phyloP scores from a whole-genome alignment of 2,113 vertebrate genomes.

The Dryoscopus gambensis region DNA sequence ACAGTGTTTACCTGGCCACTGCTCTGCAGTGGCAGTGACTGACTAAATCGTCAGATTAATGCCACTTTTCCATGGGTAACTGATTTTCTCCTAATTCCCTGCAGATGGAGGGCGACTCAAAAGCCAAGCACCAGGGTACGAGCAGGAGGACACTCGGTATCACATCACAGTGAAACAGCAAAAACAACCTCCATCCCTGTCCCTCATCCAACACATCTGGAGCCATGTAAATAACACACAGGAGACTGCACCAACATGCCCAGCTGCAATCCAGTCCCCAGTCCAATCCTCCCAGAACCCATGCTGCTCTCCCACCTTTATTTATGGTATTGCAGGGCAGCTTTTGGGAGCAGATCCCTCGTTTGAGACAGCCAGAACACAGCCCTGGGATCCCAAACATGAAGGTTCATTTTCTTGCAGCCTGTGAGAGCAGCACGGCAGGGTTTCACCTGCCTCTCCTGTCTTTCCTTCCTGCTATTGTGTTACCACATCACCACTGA shows the following conservation, averaged over 20 bases:
- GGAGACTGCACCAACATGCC: neutral
- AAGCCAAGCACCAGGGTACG: neutral
- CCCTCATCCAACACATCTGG: neutral
- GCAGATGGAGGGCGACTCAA: neutral
- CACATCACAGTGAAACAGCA: neutral
- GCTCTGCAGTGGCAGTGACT: neutral
- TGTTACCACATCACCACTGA: neutral
- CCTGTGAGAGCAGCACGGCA: neutral
- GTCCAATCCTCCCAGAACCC: neutral
- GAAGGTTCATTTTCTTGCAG: neutral
- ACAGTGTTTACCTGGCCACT: neutral
- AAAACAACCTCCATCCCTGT: neutral
- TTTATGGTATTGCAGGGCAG: rapidly evolving
- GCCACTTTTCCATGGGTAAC: neutral
- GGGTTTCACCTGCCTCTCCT: neutral
- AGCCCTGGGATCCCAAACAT: neutral
- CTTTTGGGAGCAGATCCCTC: neutral
- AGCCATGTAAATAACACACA: neutral
- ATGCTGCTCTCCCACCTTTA: neutral
- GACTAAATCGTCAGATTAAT: neutral
- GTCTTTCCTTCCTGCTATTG: neutral
- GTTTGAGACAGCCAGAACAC: neutral
- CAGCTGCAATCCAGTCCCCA: neutral
- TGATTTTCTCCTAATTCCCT: neutral
- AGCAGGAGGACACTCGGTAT: neutral